Evolutionary conservation across 2,113 vertebrate species (phyloP).

Genomic region (Cricetomys ansorgei): DNA sequence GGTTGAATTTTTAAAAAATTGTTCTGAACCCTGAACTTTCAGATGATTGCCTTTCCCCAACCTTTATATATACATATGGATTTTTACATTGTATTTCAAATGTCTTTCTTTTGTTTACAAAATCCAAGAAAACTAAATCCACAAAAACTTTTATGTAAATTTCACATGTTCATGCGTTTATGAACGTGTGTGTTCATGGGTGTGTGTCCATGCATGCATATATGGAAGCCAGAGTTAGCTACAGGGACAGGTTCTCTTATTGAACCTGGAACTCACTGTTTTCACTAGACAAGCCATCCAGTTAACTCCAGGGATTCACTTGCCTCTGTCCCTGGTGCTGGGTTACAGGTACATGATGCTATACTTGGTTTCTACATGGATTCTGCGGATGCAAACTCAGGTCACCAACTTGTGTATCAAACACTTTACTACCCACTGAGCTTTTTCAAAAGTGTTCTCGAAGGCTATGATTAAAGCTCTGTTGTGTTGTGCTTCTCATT

Average conservation of each 20-base stretch:
- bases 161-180: not conserved
- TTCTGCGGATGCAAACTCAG: not conserved
- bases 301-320: no score
- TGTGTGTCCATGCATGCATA: not conserved
- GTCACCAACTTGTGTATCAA: not conserved
- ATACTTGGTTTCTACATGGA: not conserved
- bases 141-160: not conserved
- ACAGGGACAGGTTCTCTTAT: not conserved
- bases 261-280: not conserved
- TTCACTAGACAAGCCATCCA: no score
- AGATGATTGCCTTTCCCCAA: not conserved
- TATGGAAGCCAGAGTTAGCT: not conserved
- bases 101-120: not conserved
- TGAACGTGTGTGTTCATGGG: not conserved
- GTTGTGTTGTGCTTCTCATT: not conserved
- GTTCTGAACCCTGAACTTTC: not conserved
- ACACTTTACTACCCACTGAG: not conserved
- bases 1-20: slow-evolving; percentile 8
- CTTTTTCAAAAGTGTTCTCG: not conserved
- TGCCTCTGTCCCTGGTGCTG: not conserved
- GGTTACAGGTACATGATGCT: not conserved
- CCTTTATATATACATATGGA: no score
- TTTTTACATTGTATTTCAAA: not conserved
- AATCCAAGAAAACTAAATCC: not conserved
- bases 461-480: not conserved